Evolutionary conservation across 1,140 invertebrate species (phyloP).

Genomic region (Drosophila biarmipes): DNA sequence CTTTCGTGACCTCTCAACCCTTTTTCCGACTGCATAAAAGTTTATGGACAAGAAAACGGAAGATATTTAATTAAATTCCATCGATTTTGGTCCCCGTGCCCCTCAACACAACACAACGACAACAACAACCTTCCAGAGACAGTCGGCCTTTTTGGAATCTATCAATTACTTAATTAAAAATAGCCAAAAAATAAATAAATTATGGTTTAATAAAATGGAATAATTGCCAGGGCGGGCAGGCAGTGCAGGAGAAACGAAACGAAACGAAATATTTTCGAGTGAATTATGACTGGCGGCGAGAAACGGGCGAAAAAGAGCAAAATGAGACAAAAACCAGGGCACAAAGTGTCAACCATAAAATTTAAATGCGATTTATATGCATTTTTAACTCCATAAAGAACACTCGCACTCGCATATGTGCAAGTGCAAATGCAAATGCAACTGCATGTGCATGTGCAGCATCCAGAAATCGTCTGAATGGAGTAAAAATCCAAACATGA

Average conservation of each 20-base stretch:
- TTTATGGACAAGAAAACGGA: conserved; percentile 55
- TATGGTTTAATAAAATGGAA: conserved; percentile 54
- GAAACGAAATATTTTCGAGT: conserved; percentile 32
- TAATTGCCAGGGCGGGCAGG: conserved; percentile 23
- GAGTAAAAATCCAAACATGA: not conserved
- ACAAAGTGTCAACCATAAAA: conserved; percentile 50
- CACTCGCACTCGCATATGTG: not conserved
- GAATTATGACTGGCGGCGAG: conserved; percentile 22
- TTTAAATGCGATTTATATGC: conserved; percentile 52
- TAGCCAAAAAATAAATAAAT: conserved; percentile 55
- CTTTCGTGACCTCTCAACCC: conserved; percentile 28
- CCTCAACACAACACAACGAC: not conserved
- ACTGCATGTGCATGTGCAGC: conserved; percentile 5
- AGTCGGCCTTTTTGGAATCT: conserved; percentile 39
- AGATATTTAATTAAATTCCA: conserved; percentile 76
- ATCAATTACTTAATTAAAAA: conserved; percentile 82
- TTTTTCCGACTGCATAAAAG: conserved; percentile 47
- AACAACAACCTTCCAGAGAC: too few species aligned
- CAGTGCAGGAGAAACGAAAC: conserved; percentile 21
- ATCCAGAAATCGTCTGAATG: conserved; percentile 7
- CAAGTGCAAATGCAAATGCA: not conserved
- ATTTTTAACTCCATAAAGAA: conserved; percentile 40
- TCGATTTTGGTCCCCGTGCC: conserved; percentile 55
- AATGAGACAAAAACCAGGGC: conserved; percentile 9
- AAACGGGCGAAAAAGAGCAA: conserved; percentile 8